Evolutionary conservation across 2,888 invertebrate species (phyloP), one percentile per base, ranked within the genome.

Genomic region (Eupithecia abbreviata): DNA sequence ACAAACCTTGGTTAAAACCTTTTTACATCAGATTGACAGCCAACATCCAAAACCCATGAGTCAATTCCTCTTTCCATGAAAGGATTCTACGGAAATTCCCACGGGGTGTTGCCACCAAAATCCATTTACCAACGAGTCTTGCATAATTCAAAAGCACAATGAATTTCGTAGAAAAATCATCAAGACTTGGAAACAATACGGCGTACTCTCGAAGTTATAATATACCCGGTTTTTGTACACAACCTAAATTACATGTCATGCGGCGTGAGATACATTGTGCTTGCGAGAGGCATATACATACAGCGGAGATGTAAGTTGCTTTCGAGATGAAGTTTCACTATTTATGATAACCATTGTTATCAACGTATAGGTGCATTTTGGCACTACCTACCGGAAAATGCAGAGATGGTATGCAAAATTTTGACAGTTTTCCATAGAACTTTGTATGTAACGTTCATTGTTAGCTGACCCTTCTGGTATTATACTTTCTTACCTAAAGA

Each of bases 171-270:
- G 41, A 62, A 69, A 45, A 65, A 12, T 68, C 51, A 71, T 71
- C 30, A 68, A 45, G 71, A 66, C 71, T 18, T 71, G 43, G 58
- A 72, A 77, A 80, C 70, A 80, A 75, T 77, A 77, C 79, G 10
- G 58, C 71, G 79, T 73, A 80, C 75, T 72, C 77, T 72, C 78
- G 80, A 76, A 49, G 81, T 83, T 77, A 82, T 83, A 77, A 78
- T 79, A 81, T 81, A 68, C 41, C 77, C 77, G 79, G 76, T 82
- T 84, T 81, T 82, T 81, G 73, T 74, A 80, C 79, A 80, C 85
- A 90, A 87, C 88, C 89, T 85, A 88, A 90, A 90, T 90, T 89
- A 89, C 89, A 89, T 81, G 90, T 89, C 90, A 90, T 3, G 73
- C 72, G 80, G 83, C 82, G 84, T 82, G 82, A 87, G 84, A 89